Base-by-base conservation (phyloP, 2,113 vertebrate species). In the Barnardius zonarius region DNA sequence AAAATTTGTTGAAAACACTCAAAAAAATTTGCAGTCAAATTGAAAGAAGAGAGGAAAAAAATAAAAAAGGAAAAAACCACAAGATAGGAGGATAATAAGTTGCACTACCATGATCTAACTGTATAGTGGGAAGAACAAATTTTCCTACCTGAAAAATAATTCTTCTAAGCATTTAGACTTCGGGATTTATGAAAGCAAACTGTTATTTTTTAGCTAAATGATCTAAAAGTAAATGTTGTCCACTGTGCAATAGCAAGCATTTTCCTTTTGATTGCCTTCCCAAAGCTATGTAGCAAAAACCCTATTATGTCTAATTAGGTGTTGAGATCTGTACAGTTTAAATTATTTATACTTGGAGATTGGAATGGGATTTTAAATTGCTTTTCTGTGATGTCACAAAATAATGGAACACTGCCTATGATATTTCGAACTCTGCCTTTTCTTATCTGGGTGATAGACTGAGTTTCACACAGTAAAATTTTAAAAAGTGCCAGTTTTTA, bases 261-360 rank as follows among this genome's bases (percentile, higher is more conserved):
- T 93, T 95, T 95, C 43, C 13, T 80, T 95, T 81, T 83, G 61
- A 95, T 83, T 95, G 75, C 80, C 14, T 93, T 93, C 46, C 83
- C 46, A 87, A 57, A 93, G 24, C 33, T 78, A 84, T 89, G 66
- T 51, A 82, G 78, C 49, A 94, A 90, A 96, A 94, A 19, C 5
- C 13, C 49, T 88, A 82, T 88, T 94, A 93, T 31, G 43, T 88
- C 37, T 95, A 97, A 97, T 95, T 96, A 92, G 84, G 52, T 96
- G 37, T 41, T 77, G 39, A 95, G 74, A 59, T 74, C 76, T 90
- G 41, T 84, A 82, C 19, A 86, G 44, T 75, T 95, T 88, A 79
- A 95, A 84, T 94, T 93, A 96, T 91, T 96, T 93, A 96, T 88
- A 88, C 48, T 75, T 64, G 31, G 48, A 95, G 59, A 88, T 37